Conservation (phyloP, 2,113 vertebrate genomes). For the Tachycineta bicolor region DNA sequence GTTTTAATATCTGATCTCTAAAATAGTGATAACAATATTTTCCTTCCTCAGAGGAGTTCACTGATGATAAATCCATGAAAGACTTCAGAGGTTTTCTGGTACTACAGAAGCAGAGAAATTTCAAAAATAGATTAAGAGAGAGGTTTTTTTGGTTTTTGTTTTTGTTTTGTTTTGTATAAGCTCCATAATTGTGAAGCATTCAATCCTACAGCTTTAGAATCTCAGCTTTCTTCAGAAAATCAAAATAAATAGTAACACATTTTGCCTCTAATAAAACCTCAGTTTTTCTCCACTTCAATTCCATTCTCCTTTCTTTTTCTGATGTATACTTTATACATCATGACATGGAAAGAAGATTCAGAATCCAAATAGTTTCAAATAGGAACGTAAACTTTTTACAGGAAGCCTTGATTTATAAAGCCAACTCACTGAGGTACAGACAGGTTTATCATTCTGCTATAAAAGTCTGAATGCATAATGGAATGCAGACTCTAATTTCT, state of each 20-base stretch:
- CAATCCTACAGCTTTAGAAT: background rate
- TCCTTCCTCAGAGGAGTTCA: background rate
- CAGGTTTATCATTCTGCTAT: conserved; percentile 74
- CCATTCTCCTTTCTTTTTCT: background rate
- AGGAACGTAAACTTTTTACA: conserved; percentile 63
- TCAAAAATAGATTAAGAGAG: background rate
- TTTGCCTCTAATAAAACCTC: conserved; percentile 33
- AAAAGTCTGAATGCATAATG: conserved; percentile 76
- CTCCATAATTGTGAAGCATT: background rate
- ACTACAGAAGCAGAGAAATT: background rate
- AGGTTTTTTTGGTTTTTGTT: background rate
- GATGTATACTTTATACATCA: background rate
- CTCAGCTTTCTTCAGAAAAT: background rate
- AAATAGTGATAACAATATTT: background rate
- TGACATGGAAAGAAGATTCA: conserved; percentile 46
- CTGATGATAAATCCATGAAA: background rate
- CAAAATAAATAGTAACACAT: background rate
- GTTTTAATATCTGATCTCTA: background rate
- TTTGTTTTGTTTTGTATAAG: background rate
- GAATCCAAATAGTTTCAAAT: conserved; percentile 64
- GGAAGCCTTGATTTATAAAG: conserved; percentile 72
- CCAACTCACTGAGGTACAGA: conserved; percentile 64
- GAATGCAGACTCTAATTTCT: conserved; percentile 73
- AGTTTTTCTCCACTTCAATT: background rate
- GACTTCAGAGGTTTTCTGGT: background rate